These are phyloP conservation scores for Hipposideros larvatus DNA, from an alignment of 2,797 vertebrate genomes.

Conservation along the genomic window DNA sequence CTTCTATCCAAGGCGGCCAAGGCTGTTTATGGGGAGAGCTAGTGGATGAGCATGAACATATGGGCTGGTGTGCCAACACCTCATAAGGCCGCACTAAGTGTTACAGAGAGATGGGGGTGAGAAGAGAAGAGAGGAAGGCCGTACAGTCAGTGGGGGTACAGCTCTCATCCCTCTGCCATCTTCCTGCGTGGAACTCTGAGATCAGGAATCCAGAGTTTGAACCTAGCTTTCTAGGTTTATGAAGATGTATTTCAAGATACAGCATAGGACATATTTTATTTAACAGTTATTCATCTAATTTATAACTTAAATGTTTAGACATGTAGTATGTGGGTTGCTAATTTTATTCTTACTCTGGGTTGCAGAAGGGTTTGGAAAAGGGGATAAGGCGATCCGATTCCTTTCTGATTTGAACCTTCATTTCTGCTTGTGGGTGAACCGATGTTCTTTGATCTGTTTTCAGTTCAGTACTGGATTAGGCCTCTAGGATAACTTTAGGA, in stretches of 20 bases:
- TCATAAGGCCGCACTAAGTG: not conserved
- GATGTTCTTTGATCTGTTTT: not conserved
- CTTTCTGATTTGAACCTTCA: not conserved
- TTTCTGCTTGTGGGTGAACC: not conserved
- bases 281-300: not conserved
- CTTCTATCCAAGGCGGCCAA: not conserved
- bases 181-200: not conserved
- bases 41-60: not conserved
- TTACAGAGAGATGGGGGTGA: not conserved
- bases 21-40: not conserved
- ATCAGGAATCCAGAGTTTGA: slow-evolving; percentile 3
- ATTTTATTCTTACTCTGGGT: not conserved
- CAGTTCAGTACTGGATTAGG: not conserved
- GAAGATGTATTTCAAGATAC: not conserved
- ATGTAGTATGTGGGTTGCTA: not conserved
- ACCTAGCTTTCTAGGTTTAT: not conserved
- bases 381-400: not conserved
- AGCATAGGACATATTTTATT: not conserved
- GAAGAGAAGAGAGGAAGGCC: not conserved
- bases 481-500: not conserved
- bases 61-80: not conserved
- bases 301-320: slow-evolving; percentile 37
- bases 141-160: not conserved
- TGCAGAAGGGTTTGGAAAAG: not conserved
- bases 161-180: not conserved